Percentiles rank a stretch among this genome's conserved stretches.
Conservation (phyloP, 2,888 invertebrate genomes). For the Hymenopus coronatus region DNA sequence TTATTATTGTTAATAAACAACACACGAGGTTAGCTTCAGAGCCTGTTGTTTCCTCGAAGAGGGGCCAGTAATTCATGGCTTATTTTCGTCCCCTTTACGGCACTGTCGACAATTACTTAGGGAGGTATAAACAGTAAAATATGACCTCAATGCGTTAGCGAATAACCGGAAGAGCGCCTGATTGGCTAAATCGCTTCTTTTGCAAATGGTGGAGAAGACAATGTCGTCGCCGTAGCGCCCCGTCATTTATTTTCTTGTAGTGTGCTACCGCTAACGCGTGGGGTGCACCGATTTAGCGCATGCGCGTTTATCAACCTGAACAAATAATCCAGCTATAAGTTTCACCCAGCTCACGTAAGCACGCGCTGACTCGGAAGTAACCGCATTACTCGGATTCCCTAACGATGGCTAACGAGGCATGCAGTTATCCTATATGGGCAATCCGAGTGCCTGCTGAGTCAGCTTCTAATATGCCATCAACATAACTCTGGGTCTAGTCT, state of each 20-base stretch:
- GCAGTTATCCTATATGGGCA: too few relatives aligned
- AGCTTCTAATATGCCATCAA: too few relatives aligned
- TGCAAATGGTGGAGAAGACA: neutral
- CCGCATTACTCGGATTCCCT: neutral
- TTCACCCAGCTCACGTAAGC: neutral
- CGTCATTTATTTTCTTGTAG: neutral
- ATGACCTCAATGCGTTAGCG: neutral
- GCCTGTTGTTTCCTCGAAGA: too few relatives aligned
- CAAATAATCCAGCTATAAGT: neutral
- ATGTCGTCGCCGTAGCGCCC: neutral
- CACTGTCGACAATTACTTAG: neutral
- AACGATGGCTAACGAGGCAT: neutral
- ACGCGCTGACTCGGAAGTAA: neutral
- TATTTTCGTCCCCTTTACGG: too few relatives aligned
- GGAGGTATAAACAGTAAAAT: neutral
- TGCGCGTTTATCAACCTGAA: neutral
- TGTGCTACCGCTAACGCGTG: neutral
- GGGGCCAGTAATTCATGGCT: too few relatives aligned
- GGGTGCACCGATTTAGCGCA: neutral
- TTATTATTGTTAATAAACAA: too few relatives aligned
- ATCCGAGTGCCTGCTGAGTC: too few relatives aligned
- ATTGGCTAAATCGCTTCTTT: neutral
- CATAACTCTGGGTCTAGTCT: too few relatives aligned
- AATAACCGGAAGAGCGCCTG: neutral
- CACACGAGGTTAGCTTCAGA: too few relatives aligned